phyloP scores from a whole-genome alignment of 1,140 invertebrate genomes.

The Heterodera schachtii region DNA sequence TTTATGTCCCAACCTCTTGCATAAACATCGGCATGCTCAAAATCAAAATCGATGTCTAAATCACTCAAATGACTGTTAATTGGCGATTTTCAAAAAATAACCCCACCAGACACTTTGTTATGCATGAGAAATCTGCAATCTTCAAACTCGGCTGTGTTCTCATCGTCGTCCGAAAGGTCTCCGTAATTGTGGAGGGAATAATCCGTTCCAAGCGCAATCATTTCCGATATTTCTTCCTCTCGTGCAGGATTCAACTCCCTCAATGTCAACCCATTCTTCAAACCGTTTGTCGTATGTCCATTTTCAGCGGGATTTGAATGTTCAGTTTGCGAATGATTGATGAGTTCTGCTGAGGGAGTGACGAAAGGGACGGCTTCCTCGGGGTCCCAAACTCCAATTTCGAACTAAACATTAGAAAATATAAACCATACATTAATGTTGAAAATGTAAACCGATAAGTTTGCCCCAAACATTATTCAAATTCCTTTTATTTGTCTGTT shows the following conservation, averaged over 20 bases:
- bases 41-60: conserved; percentile 23
- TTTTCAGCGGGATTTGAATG: conserved; percentile 5
- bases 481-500: too few species aligned
- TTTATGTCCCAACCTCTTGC: conserved; percentile 32
- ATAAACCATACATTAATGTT: not conserved
- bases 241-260: conserved; percentile 16
- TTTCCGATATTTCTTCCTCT: conserved; percentile 36
- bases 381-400: conserved; percentile 65
- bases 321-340: not conserved
- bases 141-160: conserved; percentile 45
- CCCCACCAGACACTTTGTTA: conserved; percentile 37
- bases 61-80: not conserved
- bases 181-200: conserved; percentile 37
- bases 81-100: not conserved
- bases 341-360: conserved; percentile 3
- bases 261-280: conserved; percentile 11
- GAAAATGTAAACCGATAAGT: too few species aligned
- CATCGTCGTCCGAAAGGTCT: conserved; percentile 54
- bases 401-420: conserved; percentile 29
- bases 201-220: conserved; percentile 32
- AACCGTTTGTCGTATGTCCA: conserved; percentile 1
- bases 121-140: conserved; percentile 48
- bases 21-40: conserved; percentile 24
- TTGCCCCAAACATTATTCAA: too few species aligned
- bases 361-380: conserved; percentile 29